These are phyloP conservation scores for Hemistola chrysoprasaria DNA, from an alignment of 2,888 invertebrate species.

Conservation along the genomic window DNA sequence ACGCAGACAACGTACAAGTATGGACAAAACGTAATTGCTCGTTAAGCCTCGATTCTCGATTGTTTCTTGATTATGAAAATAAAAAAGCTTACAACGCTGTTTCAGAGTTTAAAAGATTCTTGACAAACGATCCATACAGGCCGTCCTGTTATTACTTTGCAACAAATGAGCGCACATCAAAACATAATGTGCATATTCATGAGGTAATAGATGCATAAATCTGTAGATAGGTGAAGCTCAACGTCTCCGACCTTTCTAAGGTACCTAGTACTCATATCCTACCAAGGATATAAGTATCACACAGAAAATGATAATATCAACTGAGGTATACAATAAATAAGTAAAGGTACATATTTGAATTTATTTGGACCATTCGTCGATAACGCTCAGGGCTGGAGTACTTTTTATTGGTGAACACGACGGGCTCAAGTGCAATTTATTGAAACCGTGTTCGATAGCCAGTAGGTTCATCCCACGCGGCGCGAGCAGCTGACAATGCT, in stretches of 20 bases:
- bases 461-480: conserved; percentile 75
- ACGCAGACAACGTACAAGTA: conserved; percentile 50
- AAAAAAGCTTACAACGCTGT: conserved; percentile 50
- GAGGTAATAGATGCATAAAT: conserved; percentile 12
- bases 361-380: conserved; percentile 74
- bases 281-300: conserved; percentile 16
- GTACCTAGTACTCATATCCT: too few species aligned
- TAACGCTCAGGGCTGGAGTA: conserved; percentile 60
- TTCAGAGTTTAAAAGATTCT: conserved; percentile 48
- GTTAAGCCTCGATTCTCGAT: conserved; percentile 71
- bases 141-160: conserved; percentile 26
- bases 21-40: conserved; percentile 75
- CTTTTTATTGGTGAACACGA: conserved; percentile 74
- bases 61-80: conserved; percentile 74
- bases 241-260: too few species aligned
- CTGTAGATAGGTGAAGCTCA: conserved; percentile 20
- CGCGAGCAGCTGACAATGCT: conserved; percentile 45
- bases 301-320: conserved; percentile 67
- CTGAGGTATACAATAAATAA: conserved; percentile 60
- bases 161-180: conserved; percentile 28
- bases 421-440: conserved; percentile 77
- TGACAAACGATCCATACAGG: conserved; percentile 44
- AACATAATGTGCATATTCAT: conserved; percentile 17
- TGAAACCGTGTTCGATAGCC: conserved; percentile 75
- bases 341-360: conserved; percentile 62